Conservation (phyloP, 2,797 vertebrate genomes). For the Sebastes reedi region DNA sequence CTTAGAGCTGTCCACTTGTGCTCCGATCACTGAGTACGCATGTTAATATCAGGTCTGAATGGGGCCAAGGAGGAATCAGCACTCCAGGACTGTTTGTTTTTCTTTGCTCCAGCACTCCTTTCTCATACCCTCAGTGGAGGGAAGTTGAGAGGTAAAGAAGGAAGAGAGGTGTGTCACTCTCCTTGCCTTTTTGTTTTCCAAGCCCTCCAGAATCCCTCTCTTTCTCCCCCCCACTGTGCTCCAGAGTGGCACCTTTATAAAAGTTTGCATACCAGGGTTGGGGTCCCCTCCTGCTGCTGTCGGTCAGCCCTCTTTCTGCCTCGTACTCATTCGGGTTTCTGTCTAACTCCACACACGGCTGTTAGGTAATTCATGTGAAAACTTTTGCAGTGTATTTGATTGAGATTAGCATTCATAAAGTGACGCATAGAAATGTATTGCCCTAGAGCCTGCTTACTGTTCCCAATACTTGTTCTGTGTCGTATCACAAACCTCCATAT, state of each 20-base stretch:
- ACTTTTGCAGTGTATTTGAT: constrained; percentile 67
- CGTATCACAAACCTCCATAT: constrained; percentile 52
- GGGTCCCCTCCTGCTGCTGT: constrained; percentile 75
- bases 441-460: constrained; percentile 67
- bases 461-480: constrained; percentile 56
- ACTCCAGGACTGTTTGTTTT: constrained; percentile 55
- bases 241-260: constrained; percentile 58
- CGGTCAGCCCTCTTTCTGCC: constrained; percentile 56
- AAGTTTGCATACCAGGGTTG: constrained; percentile 70
- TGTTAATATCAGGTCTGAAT: too few species aligned
- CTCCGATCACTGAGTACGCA: too few species aligned
- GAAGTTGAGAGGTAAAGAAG: constrained; percentile 56
- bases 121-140: constrained; percentile 41
- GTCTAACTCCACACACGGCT: constrained; percentile 57
- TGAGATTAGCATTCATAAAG: constrained; percentile 71
- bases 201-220: constrained; percentile 45
- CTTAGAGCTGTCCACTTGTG: too few species aligned
- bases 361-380: constrained; percentile 55
- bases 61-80: constrained; percentile 21
- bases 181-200: constrained; percentile 52
- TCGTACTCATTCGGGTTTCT: constrained; percentile 59
- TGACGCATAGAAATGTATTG: constrained; percentile 74
- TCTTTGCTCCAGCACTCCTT: constrained; percentile 54
- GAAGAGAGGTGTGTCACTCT: constrained; percentile 63
- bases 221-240: constrained; percentile 37